Evolutionary conservation across 2,797 vertebrate genomes (phyloP).

Genomic region (Neoniphon sammara): DNA sequence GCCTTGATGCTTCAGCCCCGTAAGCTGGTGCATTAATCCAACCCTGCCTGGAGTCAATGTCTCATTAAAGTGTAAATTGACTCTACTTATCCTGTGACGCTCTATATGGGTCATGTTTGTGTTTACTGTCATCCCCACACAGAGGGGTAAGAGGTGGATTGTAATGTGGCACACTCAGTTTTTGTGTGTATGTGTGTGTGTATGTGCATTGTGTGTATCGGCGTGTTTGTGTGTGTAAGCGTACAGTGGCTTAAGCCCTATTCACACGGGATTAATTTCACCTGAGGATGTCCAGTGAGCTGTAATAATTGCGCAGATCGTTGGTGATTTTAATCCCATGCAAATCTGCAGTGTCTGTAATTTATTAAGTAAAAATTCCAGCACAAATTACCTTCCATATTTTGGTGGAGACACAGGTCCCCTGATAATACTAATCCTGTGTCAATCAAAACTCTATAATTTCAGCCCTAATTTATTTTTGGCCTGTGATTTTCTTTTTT

Average conservation of each 20-base stretch:
- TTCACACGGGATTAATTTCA: not conserved
- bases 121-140: slow-evolving; percentile 14
- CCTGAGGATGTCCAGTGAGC: too few species aligned
- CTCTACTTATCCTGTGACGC: slow-evolving; percentile 33
- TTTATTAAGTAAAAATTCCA: too few species aligned
- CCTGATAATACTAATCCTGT: too few species aligned
- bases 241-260: not conserved
- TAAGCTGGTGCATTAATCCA: slow-evolving; percentile 26
- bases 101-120: slow-evolving; percentile 52
- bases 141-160: not conserved
- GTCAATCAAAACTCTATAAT: too few species aligned
- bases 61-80: slow-evolving; percentile 51
- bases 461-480: too few species aligned
- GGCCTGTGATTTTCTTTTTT: too few species aligned
- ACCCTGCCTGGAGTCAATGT: slow-evolving; percentile 29
- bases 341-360: too few species aligned
- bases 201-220: not conserved
- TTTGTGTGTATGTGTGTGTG: not conserved
- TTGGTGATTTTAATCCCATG: too few species aligned
- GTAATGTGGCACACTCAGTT: not conserved
- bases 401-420: too few species aligned
- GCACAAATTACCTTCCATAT: too few species aligned
- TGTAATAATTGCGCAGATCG: too few species aligned
- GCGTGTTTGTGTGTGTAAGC: not conserved
- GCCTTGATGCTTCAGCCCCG: not conserved